phyloP scores from a whole-genome alignment of 1,140 invertebrate species.

The Ephestia elutella region DNA sequence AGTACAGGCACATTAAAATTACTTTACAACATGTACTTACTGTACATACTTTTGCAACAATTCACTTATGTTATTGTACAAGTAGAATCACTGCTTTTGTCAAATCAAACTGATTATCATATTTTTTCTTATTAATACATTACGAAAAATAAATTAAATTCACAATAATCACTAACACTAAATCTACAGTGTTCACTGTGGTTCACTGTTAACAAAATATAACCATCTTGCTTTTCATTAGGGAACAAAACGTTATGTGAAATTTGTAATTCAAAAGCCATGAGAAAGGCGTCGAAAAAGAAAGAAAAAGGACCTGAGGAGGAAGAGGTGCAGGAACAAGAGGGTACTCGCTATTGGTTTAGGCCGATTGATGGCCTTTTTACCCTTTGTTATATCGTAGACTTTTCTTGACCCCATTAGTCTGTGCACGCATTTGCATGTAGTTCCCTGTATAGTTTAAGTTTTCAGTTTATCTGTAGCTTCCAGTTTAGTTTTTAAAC shows the following conservation, averaged over 20 bases:
- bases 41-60: neutral
- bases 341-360: constrained; percentile 59
- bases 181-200: no score
- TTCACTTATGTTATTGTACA: neutral
- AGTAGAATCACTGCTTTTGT: no score
- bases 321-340: constrained; percentile 70
- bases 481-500: neutral
- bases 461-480: neutral
- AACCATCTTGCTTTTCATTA: constrained; percentile 66
- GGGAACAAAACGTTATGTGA: constrained; percentile 91
- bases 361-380: constrained; percentile 17
- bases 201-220: constrained; percentile 3
- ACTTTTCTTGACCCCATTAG: neutral
- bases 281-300: constrained; percentile 80
- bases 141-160: no score
- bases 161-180: no score
- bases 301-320: constrained; percentile 71
- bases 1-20: neutral
- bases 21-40: neutral
- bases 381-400: neutral
- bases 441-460: neutral
- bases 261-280: constrained; percentile 83
- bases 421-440: constrained; percentile 4
- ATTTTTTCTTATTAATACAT: no score
- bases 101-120: no score